phyloP scores from a whole-genome alignment of 2,888 invertebrate genomes.

The Oscheius onirici region DNA sequence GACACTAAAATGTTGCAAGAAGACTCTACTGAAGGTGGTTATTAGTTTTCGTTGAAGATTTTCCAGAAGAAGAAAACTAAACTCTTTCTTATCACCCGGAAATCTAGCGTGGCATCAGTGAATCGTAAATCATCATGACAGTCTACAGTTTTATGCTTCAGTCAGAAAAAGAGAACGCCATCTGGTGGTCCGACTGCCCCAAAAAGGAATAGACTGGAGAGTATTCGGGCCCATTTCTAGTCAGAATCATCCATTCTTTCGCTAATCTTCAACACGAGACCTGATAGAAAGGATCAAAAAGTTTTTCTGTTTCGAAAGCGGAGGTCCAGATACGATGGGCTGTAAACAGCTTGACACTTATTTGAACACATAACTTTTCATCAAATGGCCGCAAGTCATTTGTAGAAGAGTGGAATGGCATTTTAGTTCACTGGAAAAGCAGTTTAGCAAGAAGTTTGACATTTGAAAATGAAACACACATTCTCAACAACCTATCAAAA shows the following conservation, averaged over 20 bases:
- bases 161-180: not conserved
- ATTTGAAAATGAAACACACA: not conserved
- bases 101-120: not conserved
- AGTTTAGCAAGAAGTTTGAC: too few species aligned
- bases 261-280: not conserved
- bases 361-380: too few species aligned
- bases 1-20: not conserved
- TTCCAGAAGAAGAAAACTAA: not conserved
- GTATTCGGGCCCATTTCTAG: not conserved
- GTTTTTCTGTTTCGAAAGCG: not conserved
- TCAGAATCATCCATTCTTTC: too few species aligned
- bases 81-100: not conserved
- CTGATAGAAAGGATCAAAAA: not conserved
- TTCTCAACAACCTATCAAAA: not conserved
- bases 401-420: too few species aligned
- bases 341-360: too few species aligned
- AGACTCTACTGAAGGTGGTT: not conserved
- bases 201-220: not conserved
- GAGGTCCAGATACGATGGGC: not conserved
- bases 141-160: not conserved
- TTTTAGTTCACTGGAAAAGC: too few species aligned
- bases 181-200: too few species aligned
- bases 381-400: too few species aligned
- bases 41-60: not conserved
- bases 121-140: slow-evolving; percentile 1